A percentile compares a stretch with the other conserved stretches of the same genome.
Conservation (phyloP, 2,888 invertebrate species). For the Habroteleia sp. region DNA sequence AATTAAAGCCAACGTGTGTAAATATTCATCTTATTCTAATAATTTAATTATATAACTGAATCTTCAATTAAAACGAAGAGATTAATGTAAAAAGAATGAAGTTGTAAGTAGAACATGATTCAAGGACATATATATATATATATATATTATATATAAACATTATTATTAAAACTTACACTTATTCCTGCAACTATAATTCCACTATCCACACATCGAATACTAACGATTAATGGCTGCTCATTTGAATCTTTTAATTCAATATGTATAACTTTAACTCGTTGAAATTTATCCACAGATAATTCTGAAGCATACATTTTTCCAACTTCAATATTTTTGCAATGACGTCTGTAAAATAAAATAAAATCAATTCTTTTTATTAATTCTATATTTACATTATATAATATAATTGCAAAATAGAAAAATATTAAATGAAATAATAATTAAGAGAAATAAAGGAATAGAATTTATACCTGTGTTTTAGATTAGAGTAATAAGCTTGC, state of each 20-base stretch:
- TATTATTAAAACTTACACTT: slow-evolving; percentile 17
- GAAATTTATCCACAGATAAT: slow-evolving; percentile 80
- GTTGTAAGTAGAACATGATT: no score
- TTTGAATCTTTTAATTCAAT: slow-evolving; percentile 76
- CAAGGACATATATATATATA: neutral
- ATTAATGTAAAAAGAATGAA: no score
- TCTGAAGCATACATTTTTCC: slow-evolving; percentile 84
- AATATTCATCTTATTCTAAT: no score
- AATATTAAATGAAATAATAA: no score
- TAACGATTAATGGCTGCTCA: slow-evolving; percentile 71
- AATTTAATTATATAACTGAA: no score
- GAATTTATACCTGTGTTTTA: slow-evolving; percentile 67
- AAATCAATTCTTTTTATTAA: no score
- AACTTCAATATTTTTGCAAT: slow-evolving; percentile 74
- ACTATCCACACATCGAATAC: slow-evolving; percentile 84
- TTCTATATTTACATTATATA: no score
- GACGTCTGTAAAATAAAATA: no score
- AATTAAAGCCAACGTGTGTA: no score
- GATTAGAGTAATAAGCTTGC: slow-evolving; percentile 63
- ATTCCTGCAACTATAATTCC: slow-evolving; percentile 76
- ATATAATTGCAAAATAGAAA: no score
- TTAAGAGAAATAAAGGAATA: no score
- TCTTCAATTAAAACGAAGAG: no score
- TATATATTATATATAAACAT: neutral
- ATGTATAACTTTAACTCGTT: slow-evolving; percentile 83